Base-by-base conservation (phyloP, 2,797 vertebrate species). In the Microctenopoma stevenorrisi region DNA sequence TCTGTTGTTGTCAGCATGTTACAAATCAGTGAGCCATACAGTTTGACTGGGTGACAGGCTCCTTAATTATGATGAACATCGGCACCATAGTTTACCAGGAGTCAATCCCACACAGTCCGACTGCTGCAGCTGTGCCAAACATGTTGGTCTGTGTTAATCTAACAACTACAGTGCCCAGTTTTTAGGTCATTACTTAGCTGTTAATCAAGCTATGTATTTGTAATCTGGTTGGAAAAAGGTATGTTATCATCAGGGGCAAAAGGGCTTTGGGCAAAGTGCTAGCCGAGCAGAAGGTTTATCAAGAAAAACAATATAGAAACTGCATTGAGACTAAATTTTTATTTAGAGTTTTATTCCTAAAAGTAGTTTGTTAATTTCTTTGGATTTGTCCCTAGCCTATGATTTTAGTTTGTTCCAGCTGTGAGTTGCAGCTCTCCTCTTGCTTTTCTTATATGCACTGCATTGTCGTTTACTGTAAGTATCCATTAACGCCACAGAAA, bases 391-490 rank as follows among this genome's bases (percentile, higher is more conserved):
- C 25, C 55, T 48, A 25, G 14, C 16, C 7, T 10, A 51, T 46
- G 49, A 5, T 77, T 74, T 68, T 6, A 46, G 55, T 64, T 68
- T 38, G 26, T 52, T 5, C 25, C 47, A 72, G 28, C 11, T 51
- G 5, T 63, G 14, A 64, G 1, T 16, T 30, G 30, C 52, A 59
- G 35, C 30, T 60, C 11, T 40, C 4, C 28, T 30, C 28, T 30
- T 30, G 2, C 5, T 58, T 1, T 35, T 52, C 1, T 49, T 63
- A 28, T 43, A 26, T 1, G 25, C n/a, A 16, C 10, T 11, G 15
- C 10, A 56, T 47, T 42, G 47, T 47, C 7, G 18, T 22, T 3
- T 43, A 26, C 13, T 15, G 51, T 37, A 47, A 10, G 7, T 42
- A 2, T 42, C 43, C 4, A 1, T 48, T 54, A 62, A 62, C 8